phyloP scores from a whole-genome alignment of 2,113 vertebrate genomes.

The Larimichthys crocea region DNA sequence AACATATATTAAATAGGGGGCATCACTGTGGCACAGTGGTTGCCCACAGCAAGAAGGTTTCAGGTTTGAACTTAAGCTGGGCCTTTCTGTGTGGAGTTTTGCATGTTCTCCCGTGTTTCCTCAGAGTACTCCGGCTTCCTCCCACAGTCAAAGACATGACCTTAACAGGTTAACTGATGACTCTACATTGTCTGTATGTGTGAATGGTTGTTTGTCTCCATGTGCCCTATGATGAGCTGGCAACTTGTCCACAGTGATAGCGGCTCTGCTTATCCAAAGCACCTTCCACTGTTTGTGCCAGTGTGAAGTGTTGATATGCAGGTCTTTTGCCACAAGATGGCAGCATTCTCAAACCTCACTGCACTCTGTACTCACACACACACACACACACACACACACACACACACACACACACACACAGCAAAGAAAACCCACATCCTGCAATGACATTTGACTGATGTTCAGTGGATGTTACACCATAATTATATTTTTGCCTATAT shows the following conservation, averaged over 20 bases:
- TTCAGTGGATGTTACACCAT: slow-evolving; percentile 3
- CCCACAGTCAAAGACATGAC: too few species aligned
- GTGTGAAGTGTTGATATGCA: not conserved
- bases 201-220: too few species aligned
- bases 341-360: slow-evolving; percentile 39
- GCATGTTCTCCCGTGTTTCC: too few species aligned
- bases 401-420: not conserved
- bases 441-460: not conserved
- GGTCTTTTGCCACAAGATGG: slow-evolving; percentile 56
- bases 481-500: slow-evolving; percentile 4
- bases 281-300: not conserved
- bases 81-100: too few species aligned
- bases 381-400: not conserved
- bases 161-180: too few species aligned
- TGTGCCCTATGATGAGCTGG: too few species aligned
- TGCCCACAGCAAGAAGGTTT: too few species aligned
- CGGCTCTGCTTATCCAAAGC: not conserved
- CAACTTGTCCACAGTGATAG: not conserved
- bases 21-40: too few species aligned
- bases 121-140: too few species aligned
- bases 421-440: not conserved
- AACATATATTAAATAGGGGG: too few species aligned
- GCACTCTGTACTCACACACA: not conserved
- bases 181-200: too few species aligned
- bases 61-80: too few species aligned